A percentile compares a stretch with the other conserved stretches of the same genome.
Conservation (phyloP, 2,113 vertebrate genomes). For the Montifringilla adamsi region DNA sequence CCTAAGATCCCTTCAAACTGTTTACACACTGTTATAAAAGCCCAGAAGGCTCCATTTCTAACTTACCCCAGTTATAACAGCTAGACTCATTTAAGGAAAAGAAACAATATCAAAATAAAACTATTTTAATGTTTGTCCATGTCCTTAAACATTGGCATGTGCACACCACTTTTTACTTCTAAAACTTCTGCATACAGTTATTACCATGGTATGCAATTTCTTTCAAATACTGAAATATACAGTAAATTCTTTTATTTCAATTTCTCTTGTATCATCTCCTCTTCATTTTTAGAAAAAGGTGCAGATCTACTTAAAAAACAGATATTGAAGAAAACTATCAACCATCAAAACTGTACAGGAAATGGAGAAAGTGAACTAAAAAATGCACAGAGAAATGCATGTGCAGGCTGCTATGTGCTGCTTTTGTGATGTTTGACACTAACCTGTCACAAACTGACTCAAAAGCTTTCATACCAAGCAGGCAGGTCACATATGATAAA, state of each 20-base stretch:
- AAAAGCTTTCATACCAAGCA: conserved; percentile 12
- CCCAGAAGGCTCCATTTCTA: background rate
- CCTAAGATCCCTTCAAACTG: background rate
- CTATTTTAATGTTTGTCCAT: background rate
- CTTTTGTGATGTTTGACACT: background rate
- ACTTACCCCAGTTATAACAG: background rate
- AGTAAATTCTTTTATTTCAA: background rate
- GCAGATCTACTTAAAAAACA: background rate
- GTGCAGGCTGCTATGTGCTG: background rate
- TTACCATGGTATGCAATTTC: background rate
- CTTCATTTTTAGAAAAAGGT: background rate
- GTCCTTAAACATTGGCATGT: background rate
- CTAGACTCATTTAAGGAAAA: background rate
- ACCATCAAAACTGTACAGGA: background rate
- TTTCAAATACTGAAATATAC: background rate
- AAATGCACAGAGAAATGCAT: background rate
- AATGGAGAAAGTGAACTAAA: background rate
- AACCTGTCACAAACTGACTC: background rate
- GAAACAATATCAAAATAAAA: background rate
- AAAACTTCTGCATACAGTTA: background rate
- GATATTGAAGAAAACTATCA: background rate
- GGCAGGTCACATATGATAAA: background rate
- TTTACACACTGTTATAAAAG: background rate
- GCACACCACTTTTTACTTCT: background rate
- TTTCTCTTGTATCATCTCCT: background rate